Base-by-base conservation (phyloP, 1,140 invertebrate species). In the Ectropis grisescens region DNA sequence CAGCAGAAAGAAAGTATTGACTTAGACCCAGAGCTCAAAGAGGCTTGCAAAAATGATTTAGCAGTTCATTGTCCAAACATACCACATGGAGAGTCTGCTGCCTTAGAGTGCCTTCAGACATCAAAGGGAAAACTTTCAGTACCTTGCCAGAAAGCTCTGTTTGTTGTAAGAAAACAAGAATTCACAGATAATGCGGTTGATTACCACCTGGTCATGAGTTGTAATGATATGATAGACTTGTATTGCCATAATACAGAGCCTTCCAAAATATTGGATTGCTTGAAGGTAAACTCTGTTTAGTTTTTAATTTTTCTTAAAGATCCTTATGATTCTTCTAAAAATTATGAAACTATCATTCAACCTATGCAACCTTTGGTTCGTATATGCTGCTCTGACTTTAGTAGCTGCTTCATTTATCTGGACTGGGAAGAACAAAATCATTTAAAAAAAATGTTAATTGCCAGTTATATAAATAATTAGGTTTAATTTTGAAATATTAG, bases 1-100 rank as follows among this genome's bases (percentile, higher is more conserved):
- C 93, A 96, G 58, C 91, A 94, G 69, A 88, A 92, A 50, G 93
- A 96, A 80, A 94, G 89, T 51, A 90, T 95, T 29, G 85, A 90
- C 36, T 87, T 95, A 35, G 93, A 97, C 84, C 93, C 94, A 1
- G 86, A 89, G 33, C 76, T 98, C 11, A 89, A 89, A 48, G 72
- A 86, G 40, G 87, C 88, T 3, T 98, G 95, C 75, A 70, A 81
- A 15, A 57, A 57, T n/a, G 96, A 98, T 61, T 87, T 96, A n/a
- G 74, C 87, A 40, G 85, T 87, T 24, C 89, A 87, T 42, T 97
- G 96, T 72, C 58, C 60, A 3, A 85, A 90, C 49, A 79, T 91
- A 5, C 85, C 89, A 30, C 87, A 90, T 50, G 95, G 93, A 37
- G 91, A 92, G 47, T 79, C 71, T 7, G 78, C 95, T 87, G 87